Base-by-base conservation (phyloP, 2,888 invertebrate species). In the Nemurella pictetii region DNA sequence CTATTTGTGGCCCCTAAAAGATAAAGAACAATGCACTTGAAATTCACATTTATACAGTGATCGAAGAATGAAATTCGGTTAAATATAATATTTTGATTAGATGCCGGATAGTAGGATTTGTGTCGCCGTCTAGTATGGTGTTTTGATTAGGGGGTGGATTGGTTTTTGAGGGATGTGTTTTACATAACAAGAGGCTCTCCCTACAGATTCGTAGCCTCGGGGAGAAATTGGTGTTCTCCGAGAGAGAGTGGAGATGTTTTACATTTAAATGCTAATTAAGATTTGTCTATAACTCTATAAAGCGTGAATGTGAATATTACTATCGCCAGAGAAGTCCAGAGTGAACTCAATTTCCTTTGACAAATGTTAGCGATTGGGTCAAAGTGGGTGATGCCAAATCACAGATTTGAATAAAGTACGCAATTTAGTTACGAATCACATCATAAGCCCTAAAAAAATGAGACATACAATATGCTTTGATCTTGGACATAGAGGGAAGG, bases 241-340 rank as follows among this genome's bases (percentile, higher is more conserved):
- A n/a, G 55, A 55, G 55, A 15, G 15, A 7, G 26, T 72, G 83
- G 84, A 85, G 85, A 85, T 85, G 86, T 84, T 86, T 85, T 86
- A 86, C 85, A 87, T 87, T 86, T 87, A 87, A 87, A 87, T 87
- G 87, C 87, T 87, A 87, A 87, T 87, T 86, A 87, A 87, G 87
- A 87, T 83, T 83, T 84, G 72, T 81, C 84, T 82, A 30, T 32
- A 36, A 77, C 75, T 81, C 84, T 82, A 30, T 32, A 36, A 77
- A 20, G 55, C 20, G 20, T 15, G 83, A 80, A 83, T 73, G 84
- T 75, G 83, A 85, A 86, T 55, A 81, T 32, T 32, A 32, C 32
- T n/a, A 32, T 32, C 9, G 32, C n/a, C n/a, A n/a, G 32, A 32
- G 32, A 3, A 32, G 4, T 9, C 32, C 32, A 32, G 9, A 32